Evolutionary conservation across 2,797 vertebrate species (phyloP).

Genomic region (Glyptemys insculpta): DNA sequence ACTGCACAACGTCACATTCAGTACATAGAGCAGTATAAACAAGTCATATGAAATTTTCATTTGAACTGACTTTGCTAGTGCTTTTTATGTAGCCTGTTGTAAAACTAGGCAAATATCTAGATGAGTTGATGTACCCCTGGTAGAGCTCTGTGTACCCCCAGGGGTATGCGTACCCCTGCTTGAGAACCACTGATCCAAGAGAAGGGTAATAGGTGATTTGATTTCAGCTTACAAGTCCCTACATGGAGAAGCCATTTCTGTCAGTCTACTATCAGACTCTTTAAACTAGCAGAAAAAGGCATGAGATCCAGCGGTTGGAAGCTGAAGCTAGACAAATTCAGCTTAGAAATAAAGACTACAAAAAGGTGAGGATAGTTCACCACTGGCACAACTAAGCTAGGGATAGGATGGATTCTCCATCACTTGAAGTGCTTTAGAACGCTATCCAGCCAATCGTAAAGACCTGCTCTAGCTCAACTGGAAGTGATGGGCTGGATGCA

Average conservation of each 20-base stretch:
- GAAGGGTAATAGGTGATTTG: neutral
- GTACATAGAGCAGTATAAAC: too few relatives aligned
- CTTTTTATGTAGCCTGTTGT: too few relatives aligned
- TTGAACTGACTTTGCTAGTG: too few relatives aligned
- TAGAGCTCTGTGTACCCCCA: too few relatives aligned
- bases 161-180: too few relatives aligned
- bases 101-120: too few relatives aligned
- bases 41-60: too few relatives aligned
- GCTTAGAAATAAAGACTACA: neutral
- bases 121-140: too few relatives aligned
- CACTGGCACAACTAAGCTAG: neutral
- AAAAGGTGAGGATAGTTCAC: neutral
- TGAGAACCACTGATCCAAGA: too few relatives aligned
- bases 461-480: too few relatives aligned
- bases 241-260: neutral
- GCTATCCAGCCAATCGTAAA: too few relatives aligned
- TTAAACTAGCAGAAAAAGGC: neutral
- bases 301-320: neutral
- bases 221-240: neutral
- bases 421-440: neutral
- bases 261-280: neutral
- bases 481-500: neutral
- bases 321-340: neutral
- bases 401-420: neutral
- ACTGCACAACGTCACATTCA: too few relatives aligned